These are phyloP conservation scores for Artemia franciscana DNA, from an alignment of 1,140 invertebrate genomes.

Conservation along the genomic window DNA sequence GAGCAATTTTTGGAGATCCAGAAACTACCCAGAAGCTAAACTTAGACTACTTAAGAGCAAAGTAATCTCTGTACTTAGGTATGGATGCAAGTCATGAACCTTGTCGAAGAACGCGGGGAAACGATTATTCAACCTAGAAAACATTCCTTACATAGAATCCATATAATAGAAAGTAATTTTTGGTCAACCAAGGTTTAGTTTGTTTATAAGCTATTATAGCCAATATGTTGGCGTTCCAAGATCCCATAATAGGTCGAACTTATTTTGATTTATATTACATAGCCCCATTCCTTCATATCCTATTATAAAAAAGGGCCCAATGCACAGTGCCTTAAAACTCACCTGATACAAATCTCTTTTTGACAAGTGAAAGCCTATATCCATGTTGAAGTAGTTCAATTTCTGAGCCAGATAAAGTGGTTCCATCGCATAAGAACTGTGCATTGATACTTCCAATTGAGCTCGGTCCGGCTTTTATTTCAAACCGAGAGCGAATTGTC, in stretches of 20 bases:
- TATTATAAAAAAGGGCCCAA: neutral
- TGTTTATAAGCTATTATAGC: too few relatives aligned
- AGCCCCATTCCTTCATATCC: neutral
- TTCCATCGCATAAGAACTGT: slow-evolving; percentile 84
- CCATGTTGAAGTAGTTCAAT: slow-evolving; percentile 69
- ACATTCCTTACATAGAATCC: too few relatives aligned
- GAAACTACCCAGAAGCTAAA: too few relatives aligned
- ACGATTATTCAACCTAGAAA: too few relatives aligned
- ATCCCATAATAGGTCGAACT: neutral
- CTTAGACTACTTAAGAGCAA: too few relatives aligned
- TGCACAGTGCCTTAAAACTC: slow-evolving; percentile 18
- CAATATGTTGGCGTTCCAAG: too few relatives aligned
- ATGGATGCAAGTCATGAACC: too few relatives aligned
- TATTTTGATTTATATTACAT: slow-evolving; percentile 3
- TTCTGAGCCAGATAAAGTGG: slow-evolving; percentile 75
- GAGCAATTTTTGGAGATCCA: too few relatives aligned
- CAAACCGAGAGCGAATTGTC: slow-evolving; percentile 66
- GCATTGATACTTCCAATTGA: slow-evolving; percentile 57
- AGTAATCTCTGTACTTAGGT: too few relatives aligned
- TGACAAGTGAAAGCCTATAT: slow-evolving; percentile 77
- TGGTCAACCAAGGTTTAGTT: too few relatives aligned
- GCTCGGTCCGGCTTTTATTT: slow-evolving; percentile 53
- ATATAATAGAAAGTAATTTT: too few relatives aligned
- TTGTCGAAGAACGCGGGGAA: too few relatives aligned
- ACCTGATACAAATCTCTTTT: slow-evolving; percentile 81